Evolutionary conservation across 2,888 invertebrate genomes (phyloP), one percentile per base, ranked within the genome.

Genomic region (Brenthis daphne): DNA sequence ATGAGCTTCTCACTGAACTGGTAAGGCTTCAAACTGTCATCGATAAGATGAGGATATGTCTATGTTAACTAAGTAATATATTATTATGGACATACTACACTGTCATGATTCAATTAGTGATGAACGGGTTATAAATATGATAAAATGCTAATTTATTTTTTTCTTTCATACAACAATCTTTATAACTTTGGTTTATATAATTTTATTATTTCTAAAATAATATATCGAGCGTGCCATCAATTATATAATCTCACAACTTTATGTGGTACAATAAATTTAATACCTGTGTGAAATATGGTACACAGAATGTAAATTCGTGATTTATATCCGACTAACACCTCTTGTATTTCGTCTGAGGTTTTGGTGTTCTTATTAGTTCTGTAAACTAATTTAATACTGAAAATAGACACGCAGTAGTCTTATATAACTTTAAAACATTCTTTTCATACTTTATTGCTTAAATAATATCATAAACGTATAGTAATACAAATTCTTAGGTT

Each of bases 271-370:
- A 57, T 51, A 57, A 50, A 29, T 57, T 57, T 37, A 51, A 67
- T 67, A 61, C 53, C 29, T 67, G 60, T 60, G 60, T 67, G 60
- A 67, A 67, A 53, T 60, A 53, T 60, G 16, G 47, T 24, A 24
- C 54, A 43, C 54, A 24, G 24, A 55, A 67, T 54, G 53, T 54
- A n/a, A 56, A 67, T n/a, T 48, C 47, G 48, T 47, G 43, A 64
- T 63, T 48, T 50, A 55, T 65, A 65, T 57, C 60, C n/a, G 14
- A 29, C 54, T 48, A 48, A 58, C 48, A 60, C 2, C 29, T 50
- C 29, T 60, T 50, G 60, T 60, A n/a, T 50, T 29, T 24, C 60
- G n/a, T 60, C 48, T 60, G n/a, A 50, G n/a, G n/a, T 60, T 60
- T 48, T 48, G 14, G n/a, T 50, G 60, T 6, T 60, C 29, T 60